Evolutionary conservation across 2,113 vertebrate genomes (phyloP), one percentile per base, ranked within the genome.

Genomic region (Camelus dromedarius): DNA sequence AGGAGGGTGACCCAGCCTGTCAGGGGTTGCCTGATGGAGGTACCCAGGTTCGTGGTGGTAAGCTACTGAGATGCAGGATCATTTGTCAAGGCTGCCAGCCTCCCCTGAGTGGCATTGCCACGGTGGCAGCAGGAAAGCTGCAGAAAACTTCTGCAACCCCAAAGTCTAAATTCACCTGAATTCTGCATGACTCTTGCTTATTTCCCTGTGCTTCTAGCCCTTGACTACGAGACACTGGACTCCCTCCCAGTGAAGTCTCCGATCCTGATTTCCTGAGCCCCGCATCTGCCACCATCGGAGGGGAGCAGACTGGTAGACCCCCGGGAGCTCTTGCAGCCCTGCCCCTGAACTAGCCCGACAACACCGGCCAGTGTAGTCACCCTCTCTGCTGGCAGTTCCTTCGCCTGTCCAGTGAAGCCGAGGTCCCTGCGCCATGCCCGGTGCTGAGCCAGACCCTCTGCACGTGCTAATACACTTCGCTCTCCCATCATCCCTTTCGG

Each of bases 271-370:
- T 0, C 19, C 12, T 13, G 22, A 72, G 46, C 30, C 19, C 8
- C 12, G 19, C 13, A 35, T 38, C 10, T 19, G 20, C 26, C 12
- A 0, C 18, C 18, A 10, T 22, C 22, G 19, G 15, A 32, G 15
- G 32, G 8, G 85, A 46, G 18, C 22, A 10, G 60, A 42, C 15
- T 15, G 12, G 62, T 15, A n/a, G 24, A 22, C 30, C 20, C 62
- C 56, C 2, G 13, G 64, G 76, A 1, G 6, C 48, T 56, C 56
- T 89, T 20, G 22, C 30, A 30, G 38, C 87, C 48, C 38, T 67
- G 22, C 14, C 20, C 26, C 1, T 11, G 18, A 30, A 42, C n/a
- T 11, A 35, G 30, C 24, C 4, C 20, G 0, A 1, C 52, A 28
- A 48, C 7, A 35, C 6, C 15, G 6, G 16, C 18, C 38, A 2